A percentile compares a stretch with the other conserved stretches of the same genome.
Conservation (phyloP, 2,113 vertebrate species). For the Cettia cetti region DNA sequence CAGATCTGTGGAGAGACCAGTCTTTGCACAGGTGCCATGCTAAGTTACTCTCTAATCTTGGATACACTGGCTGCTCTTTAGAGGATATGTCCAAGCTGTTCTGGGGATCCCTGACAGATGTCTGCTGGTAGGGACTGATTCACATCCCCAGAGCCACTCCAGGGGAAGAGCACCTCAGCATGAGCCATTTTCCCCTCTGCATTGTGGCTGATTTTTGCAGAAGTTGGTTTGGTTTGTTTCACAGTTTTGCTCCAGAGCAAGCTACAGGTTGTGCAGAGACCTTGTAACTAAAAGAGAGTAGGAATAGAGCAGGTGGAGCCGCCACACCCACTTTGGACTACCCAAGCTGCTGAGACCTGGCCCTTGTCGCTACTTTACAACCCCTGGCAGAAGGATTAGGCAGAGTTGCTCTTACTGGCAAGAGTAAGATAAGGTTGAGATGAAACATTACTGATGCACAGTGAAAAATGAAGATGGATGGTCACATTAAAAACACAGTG, state of each 20-base stretch:
- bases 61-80: accelerated
- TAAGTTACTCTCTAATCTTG: neutral
- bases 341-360: neutral
- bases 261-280: neutral
- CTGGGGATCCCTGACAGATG: neutral
- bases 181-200: neutral
- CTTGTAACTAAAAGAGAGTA: neutral
- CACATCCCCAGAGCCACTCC: neutral
- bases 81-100: neutral
- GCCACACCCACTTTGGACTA: neutral
- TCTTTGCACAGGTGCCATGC: neutral
- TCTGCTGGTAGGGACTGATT: neutral
- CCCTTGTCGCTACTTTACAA: neutral
- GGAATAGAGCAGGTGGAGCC: neutral
- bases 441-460: accelerated
- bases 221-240: neutral
- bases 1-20: neutral
- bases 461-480: neutral
- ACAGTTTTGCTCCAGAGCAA: neutral
- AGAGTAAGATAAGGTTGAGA: neutral
- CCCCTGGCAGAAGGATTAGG: neutral
- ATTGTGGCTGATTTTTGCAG: neutral
- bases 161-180: neutral
- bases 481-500: neutral
- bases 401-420: conserved; percentile 8